These are phyloP conservation scores for Ophthalmolycus amberensis DNA, from an alignment of 2,113 vertebrate species.

Conservation along the genomic window DNA sequence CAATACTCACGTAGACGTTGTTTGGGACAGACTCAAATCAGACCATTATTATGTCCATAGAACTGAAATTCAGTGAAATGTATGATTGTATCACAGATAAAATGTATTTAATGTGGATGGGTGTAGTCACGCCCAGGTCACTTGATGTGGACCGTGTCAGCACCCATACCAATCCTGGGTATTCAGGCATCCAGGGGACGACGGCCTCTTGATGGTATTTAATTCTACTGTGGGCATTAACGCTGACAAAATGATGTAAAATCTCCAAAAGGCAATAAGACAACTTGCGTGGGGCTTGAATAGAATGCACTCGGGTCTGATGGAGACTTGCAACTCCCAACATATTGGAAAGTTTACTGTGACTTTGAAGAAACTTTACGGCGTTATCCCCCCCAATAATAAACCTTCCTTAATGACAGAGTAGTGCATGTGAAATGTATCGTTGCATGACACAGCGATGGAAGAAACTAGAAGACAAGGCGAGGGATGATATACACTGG, in stretches of 20 bases:
- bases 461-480: not conserved
- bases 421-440: not conserved
- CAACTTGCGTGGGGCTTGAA: not conserved
- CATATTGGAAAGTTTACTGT: not conserved
- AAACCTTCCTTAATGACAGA: not conserved
- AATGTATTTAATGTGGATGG: not conserved
- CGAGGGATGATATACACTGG: not conserved
- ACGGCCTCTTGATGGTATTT: not conserved
- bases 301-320: not conserved
- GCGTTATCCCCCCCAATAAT: not conserved
- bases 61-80: not conserved
- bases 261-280: not conserved
- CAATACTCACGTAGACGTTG: not conserved
- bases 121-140: not conserved
- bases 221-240: not conserved
- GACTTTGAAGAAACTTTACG: not conserved
- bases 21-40: not conserved
- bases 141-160: not conserved
- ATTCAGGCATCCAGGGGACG: not conserved
- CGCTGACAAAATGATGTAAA: not conserved
- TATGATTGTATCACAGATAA: not conserved
- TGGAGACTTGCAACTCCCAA: too few relatives aligned
- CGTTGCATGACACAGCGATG: too few relatives aligned
- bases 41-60: too few relatives aligned
- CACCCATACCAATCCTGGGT: not conserved